Evolutionary conservation across 2,888 invertebrate species (phyloP).

Genomic region (Drosophila melanosoma): DNA sequence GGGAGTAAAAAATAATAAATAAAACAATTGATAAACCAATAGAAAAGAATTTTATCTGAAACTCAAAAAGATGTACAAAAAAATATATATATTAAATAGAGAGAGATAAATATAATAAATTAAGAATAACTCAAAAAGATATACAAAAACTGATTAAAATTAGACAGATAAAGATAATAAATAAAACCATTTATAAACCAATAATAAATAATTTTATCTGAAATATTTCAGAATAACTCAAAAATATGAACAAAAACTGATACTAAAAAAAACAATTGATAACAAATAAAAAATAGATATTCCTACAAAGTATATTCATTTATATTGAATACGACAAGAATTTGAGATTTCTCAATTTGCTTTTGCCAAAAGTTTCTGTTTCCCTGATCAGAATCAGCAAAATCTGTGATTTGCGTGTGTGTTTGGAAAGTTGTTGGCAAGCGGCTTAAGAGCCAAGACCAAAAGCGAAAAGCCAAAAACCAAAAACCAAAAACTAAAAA

Average conservation of each 20-base stretch:
- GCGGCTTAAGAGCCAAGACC: slow-evolving; percentile 29
- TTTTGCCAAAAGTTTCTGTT: slow-evolving; percentile 4
- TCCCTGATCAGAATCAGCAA: not conserved
- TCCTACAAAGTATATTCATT: not conserved
- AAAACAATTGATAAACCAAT: too few species aligned
- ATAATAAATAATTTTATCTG: too few species aligned
- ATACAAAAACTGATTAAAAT: too few species aligned
- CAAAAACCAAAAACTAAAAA: not conserved
- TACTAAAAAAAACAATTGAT: not conserved
- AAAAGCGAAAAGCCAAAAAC: not conserved
- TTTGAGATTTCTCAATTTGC: not conserved
- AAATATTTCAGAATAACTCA: not conserved
- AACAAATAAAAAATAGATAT: not conserved
- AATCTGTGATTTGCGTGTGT: slow-evolving; percentile 6
- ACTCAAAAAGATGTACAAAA: too few species aligned
- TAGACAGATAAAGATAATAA: too few species aligned
- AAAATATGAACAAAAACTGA: not conserved
- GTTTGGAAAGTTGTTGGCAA: slow-evolving; percentile 39
- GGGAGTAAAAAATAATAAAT: too few species aligned
- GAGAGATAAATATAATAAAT: too few species aligned
- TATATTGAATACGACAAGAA: not conserved
- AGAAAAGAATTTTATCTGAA: too few species aligned
- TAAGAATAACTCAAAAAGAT: too few species aligned
- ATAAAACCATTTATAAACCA: too few species aligned
- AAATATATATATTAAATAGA: too few species aligned